Evolutionary conservation across 2,888 invertebrate genomes (phyloP).

Genomic region (Acrobasis consociella): DNA sequence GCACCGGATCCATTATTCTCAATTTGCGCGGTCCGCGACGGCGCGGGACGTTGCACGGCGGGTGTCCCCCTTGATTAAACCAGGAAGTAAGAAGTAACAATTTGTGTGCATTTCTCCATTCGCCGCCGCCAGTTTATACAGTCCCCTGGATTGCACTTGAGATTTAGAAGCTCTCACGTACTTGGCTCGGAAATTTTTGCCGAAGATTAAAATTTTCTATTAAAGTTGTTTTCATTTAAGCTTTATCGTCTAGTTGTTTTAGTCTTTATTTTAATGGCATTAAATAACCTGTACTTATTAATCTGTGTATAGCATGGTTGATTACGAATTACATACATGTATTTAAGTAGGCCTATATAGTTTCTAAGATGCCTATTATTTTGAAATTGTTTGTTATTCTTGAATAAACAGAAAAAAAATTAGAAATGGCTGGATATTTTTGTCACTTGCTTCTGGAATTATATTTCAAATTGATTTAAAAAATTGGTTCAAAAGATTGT

Average conservation of each 20-base stretch:
- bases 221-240: conserved; percentile 10
- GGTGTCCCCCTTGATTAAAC: conserved; percentile 82
- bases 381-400: too few relatives aligned
- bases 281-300: too few relatives aligned
- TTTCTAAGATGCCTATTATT: too few relatives aligned
- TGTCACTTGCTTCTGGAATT: background rate
- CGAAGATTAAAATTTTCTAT: conserved; percentile 16
- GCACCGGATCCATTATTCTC: conserved; percentile 75
- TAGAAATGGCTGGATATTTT: too few relatives aligned
- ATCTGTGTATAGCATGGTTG: too few relatives aligned
- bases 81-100: conserved; percentile 73
- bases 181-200: conserved; percentile 30
- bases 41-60: conserved; percentile 63
- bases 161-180: conserved; percentile 39
- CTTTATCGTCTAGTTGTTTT: background rate
- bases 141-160: conserved; percentile 56
- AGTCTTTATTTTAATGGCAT: background rate
- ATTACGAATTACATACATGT: too few relatives aligned
- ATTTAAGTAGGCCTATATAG: too few relatives aligned
- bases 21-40: conserved; percentile 75
- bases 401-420: too few relatives aligned
- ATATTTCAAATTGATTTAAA: too few relatives aligned
- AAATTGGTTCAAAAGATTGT: background rate
- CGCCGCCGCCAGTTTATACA: conserved; percentile 47
- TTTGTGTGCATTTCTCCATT: conserved; percentile 67